These are phyloP conservation scores for Aselliscus stoliczkanus DNA, from an alignment of 2,797 vertebrate genomes.

Conservation along the genomic window DNA sequence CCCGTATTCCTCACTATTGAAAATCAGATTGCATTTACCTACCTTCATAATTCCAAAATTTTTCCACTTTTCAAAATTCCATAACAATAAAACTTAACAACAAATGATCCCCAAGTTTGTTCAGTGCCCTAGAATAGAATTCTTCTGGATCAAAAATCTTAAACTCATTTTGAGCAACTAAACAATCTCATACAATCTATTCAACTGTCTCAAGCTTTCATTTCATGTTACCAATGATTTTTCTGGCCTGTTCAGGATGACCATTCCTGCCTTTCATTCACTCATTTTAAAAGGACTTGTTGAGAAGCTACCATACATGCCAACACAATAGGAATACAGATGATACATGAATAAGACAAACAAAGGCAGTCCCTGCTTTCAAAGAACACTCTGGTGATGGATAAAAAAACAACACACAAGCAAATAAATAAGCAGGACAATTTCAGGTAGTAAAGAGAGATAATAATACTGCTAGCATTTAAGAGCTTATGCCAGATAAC, in stretches of 20 bases:
- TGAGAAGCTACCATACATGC: not conserved
- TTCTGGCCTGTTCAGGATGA: not conserved
- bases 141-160: conserved; percentile 30
- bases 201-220: conserved; percentile 13
- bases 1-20: not conserved
- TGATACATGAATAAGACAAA: not conserved
- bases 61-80: conserved; percentile 3
- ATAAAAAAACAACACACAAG: not conserved
- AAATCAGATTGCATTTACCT: conserved; percentile 15
- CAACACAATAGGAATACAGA: not conserved
- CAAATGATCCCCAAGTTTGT: not conserved
- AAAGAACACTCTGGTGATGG: not conserved
- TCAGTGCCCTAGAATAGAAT: not conserved
- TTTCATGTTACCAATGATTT: not conserved
- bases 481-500: not conserved
- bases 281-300: not conserved
- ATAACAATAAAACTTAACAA: conserved; percentile 21
- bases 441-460: not conserved
- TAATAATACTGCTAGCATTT: not conserved
- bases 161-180: not conserved
- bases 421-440: not conserved
- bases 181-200: not conserved
- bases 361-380: not conserved
- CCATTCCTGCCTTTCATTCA: not conserved
- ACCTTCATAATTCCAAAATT: conserved; percentile 10